A percentile compares a stretch with the other conserved stretches of the same genome.
Evolutionary conservation across 2,797 vertebrate species (phyloP).

Genomic region (Melanotaenia nigrans): DNA sequence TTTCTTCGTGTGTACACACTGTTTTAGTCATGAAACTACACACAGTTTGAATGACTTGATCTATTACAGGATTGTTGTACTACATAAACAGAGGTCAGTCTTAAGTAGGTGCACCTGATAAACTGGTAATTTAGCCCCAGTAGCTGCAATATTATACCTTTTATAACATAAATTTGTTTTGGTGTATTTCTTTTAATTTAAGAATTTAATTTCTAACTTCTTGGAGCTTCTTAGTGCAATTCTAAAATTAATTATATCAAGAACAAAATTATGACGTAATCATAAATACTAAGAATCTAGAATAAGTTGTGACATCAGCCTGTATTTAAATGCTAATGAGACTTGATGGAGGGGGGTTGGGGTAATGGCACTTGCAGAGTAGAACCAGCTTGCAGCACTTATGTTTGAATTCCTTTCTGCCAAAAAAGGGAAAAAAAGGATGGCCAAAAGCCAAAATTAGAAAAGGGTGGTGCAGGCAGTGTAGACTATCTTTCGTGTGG

Average conservation of each 20-base stretch:
- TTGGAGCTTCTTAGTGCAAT: not conserved
- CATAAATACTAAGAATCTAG: not conserved
- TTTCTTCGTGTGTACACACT: not conserved
- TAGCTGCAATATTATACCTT: not conserved
- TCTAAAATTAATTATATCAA: not conserved
- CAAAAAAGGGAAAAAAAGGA: conserved; percentile 53
- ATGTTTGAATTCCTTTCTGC: conserved; percentile 46
- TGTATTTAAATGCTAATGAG: not conserved
- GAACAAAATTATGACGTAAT: not conserved
- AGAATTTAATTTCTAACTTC: not conserved
- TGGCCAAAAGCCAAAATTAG: conserved; percentile 48
- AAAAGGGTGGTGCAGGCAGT: conserved; percentile 27
- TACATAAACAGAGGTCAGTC: not conserved
- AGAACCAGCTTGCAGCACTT: conserved; percentile 37
- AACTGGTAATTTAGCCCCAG: not conserved
- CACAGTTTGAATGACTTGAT: not conserved
- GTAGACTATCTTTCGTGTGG: conserved; percentile 24
- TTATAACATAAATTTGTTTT: not conserved
- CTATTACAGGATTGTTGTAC: not conserved
- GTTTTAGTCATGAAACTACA: too few species aligned
- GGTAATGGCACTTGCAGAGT: conserved; percentile 15
- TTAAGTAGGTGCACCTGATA: not conserved
- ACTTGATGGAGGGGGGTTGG: not conserved
- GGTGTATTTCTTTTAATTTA: not conserved
- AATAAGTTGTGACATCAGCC: not conserved